Evolutionary conservation across 2,888 invertebrate genomes (phyloP), one percentile per base, ranked within the genome.

Genomic region (Parnassius apollo): DNA sequence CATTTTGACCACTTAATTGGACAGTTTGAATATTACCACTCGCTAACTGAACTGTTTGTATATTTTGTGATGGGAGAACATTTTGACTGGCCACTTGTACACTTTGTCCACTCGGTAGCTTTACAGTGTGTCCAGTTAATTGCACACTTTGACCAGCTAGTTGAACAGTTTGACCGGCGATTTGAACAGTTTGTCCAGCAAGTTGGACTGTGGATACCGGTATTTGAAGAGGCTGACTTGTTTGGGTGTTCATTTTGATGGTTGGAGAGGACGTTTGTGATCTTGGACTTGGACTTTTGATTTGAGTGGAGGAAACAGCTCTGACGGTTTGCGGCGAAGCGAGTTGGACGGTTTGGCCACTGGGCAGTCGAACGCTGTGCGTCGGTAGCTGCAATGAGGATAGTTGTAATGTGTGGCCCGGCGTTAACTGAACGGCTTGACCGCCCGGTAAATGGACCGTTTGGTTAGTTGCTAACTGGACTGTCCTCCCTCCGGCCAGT

Each of bases 81-180:
- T 85, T 75, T 62, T 77, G 79, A 44, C 78, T 73, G 45, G 75
- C 79, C 44, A 81, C 71, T 74, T 75, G 82, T 22, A 87, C 88
- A 74, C 81, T 88, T 67, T 85, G 88, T 44, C 85, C 88, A 57
- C 91, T 90, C 58, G 86, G 88, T 13, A 89, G 68, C 66, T 90
- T 88, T 2, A 89, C 93, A 0, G 93, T 93, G 59, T 93, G 86
- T 1, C 83, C 92, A 12, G 81, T 89, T 11, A 90, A 66, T 58
- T 90, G 90, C 2, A 91, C 85, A 46, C 85, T 89, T 63, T 85
- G 88, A 35, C 88, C 86, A 11, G 85, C 82, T 51, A 89, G 62
- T 62, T 89, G 88, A 0, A 89, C 86, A 0, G 86, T 88, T 69
- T 91, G 91, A 45, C 84, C 89, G 49, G 71, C 59, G 12, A 88